Evolutionary conservation across 2,888 invertebrate genomes (phyloP).

Genomic region (Melipona bicolor): DNA sequence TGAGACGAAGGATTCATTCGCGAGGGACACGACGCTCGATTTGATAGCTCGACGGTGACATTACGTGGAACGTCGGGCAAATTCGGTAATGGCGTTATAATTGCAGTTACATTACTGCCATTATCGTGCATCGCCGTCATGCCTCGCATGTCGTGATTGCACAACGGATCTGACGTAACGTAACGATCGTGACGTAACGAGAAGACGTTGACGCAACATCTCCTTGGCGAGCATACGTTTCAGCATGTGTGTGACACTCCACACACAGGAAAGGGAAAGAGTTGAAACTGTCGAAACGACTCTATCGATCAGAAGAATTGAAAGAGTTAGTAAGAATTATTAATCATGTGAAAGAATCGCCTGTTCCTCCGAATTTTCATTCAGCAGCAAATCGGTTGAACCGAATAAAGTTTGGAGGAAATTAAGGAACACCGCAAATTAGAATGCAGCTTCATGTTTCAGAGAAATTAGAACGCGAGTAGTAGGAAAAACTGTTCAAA

Average conservation of each 20-base stretch:
- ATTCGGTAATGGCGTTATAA: slow-evolving; percentile 69
- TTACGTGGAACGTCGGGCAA: slow-evolving; percentile 29
- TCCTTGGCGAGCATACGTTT: background rate
- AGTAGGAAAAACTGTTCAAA: no score
- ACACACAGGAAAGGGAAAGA: background rate
- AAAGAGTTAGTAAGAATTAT: no score
- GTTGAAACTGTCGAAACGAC: background rate
- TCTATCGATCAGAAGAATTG: background rate
- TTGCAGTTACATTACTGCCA: slow-evolving; percentile 69
- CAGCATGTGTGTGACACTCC: background rate
- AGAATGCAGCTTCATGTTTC: no score
- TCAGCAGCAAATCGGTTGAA: no score
- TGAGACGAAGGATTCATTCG: background rate
- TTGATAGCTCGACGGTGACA: background rate
- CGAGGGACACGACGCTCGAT: slow-evolving; percentile 7
- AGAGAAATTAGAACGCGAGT: no score
- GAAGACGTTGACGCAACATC: slow-evolving; percentile 47
- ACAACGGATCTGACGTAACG: slow-evolving; percentile 65
- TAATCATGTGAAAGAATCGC: no score
- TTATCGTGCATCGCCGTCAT: slow-evolving; percentile 64
- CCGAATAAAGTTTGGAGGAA: no score
- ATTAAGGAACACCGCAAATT: no score
- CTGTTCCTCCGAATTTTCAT: no score
- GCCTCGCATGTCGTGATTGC: slow-evolving; percentile 57
- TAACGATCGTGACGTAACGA: slow-evolving; percentile 61